Percentiles rank a stretch among this genome's conserved stretches.
Conservation (phyloP, 2,113 vertebrate species). For the Apeltes quadracus region DNA sequence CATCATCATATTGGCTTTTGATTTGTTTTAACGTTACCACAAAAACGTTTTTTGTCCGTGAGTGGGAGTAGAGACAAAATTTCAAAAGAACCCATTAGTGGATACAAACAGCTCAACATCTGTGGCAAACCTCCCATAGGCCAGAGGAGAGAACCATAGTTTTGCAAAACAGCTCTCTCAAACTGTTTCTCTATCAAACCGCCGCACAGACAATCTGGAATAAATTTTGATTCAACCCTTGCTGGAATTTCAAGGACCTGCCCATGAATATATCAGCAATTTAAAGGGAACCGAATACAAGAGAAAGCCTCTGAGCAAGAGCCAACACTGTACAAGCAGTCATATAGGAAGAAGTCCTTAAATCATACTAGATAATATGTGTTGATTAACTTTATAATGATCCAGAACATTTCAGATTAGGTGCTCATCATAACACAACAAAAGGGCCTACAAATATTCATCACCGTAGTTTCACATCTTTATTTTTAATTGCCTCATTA, state of each 20-base stretch:
- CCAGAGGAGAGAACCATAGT: conserved; percentile 26
- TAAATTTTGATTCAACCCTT: conserved; percentile 59
- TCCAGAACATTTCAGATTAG: conserved; percentile 27
- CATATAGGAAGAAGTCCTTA: conserved; percentile 17
- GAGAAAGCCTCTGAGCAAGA: not conserved
- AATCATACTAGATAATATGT: conserved; percentile 30
- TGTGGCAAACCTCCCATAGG: conserved; percentile 58
- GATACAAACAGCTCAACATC: conserved; percentile 55
- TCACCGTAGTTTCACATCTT: conserved; percentile 25
- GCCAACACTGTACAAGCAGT: conserved; percentile 17
- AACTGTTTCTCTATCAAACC: conserved; percentile 47
- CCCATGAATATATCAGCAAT: conserved; percentile 45
- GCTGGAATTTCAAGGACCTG: conserved; percentile 44
- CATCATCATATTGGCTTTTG: conserved; percentile 14
- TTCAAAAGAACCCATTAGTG: conserved; percentile 53
- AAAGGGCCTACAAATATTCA: conserved; percentile 43
- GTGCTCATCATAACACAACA: conserved; percentile 26
- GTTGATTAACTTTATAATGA: conserved; percentile 15
- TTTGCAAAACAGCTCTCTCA: conserved; percentile 53
- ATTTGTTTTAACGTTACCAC: conserved; percentile 42
- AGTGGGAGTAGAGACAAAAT: conserved; percentile 2
- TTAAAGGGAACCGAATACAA: conserved; percentile 2
- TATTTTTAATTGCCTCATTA: conserved; percentile 49
- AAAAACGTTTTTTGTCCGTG: conserved; percentile 18
- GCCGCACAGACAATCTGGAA: conserved; percentile 60